Evolutionary conservation across 2,888 invertebrate species (phyloP).

Genomic region (Orthonychiurus folsomi): DNA sequence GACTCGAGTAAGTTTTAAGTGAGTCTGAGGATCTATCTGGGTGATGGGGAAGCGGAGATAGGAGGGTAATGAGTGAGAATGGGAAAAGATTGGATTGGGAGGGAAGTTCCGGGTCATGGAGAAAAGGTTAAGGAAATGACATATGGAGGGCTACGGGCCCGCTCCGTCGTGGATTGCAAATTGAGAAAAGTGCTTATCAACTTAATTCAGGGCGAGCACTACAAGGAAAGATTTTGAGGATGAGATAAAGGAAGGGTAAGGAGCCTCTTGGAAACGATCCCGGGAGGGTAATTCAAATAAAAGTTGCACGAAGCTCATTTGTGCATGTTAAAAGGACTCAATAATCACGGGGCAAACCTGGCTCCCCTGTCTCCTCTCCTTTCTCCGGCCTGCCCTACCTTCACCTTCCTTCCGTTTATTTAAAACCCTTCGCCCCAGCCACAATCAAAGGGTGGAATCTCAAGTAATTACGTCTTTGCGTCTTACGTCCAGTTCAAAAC

Average conservation of each 20-base stretch:
- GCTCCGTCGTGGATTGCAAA: constrained; percentile 39
- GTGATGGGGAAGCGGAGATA: background rate
- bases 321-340: constrained; percentile 40
- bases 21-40: too few relatives aligned
- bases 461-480: too few relatives aligned
- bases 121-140: too few relatives aligned
- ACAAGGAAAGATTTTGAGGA: constrained; percentile 36
- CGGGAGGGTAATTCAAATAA: constrained; percentile 41
- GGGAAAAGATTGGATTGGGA: too few relatives aligned
- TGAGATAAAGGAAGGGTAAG: constrained; percentile 38
- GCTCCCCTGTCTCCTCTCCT: constrained; percentile 21
- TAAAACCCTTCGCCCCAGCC: constrained; percentile 10
- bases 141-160: too few relatives aligned
- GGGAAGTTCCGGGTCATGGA: too few relatives aligned
- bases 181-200: constrained; percentile 41
- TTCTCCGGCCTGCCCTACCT: constrained; percentile 6
- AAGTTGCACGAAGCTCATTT: constrained; percentile 41
- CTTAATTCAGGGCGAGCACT: constrained; percentile 38
- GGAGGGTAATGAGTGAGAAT: constrained; percentile 6
- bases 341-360: constrained; percentile 37
- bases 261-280: constrained; percentile 37
- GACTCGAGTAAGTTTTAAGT: too few relatives aligned
- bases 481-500: too few relatives aligned
- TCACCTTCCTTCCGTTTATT: background rate
- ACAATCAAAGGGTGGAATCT: too few relatives aligned